Evolutionary conservation across 2,888 invertebrate genomes (phyloP), one percentile per base, ranked within the genome.

Genomic region (Perizoma affinitatum): DNA sequence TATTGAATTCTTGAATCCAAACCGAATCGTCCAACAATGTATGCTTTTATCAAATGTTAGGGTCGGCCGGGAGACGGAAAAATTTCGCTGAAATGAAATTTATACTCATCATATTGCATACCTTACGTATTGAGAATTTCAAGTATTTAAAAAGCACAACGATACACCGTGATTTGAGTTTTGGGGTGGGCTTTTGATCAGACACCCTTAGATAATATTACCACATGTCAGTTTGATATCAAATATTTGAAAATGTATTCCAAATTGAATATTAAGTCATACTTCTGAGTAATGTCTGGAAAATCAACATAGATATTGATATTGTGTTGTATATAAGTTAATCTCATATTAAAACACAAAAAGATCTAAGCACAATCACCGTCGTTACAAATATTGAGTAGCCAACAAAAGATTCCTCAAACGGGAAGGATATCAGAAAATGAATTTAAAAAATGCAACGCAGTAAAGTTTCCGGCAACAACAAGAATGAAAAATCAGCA

Each of bases 101-200:
- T 84, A 83, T 84, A 84, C 80, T 83, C 87, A 83, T 86, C 82
- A 86, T 87, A 87, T 87, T 82, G 83, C 88, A 84, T 88, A 83
- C 80, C 84, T 75, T 74, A 72, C 72, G 76, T 76, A 82, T 83
- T 67, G 74, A 77, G 86, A 85, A 89, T 88, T 82, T 76, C 76
- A 83, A 85, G 79, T 80, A 88, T 87, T 87, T 69, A 67, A 79
- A 84, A 85, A 84, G 81, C 79, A 82, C 75, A 76, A 72, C 74
- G 75, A 71, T 75, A 74, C 68, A 67, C 73, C 64, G 69, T 73
- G 72, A 79, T 79, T 78, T 78, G 77, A 82, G 54, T 78, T 79
- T 76, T 76, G 75, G 74, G 80, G 82, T 78, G 75, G 68, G 73
- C 59, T 68, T 71, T 68, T 63, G 63, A 69, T 67, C 63, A 64